phyloP scores from a whole-genome alignment of 2,797 vertebrate genomes.

The Malurus leucopterus region DNA sequence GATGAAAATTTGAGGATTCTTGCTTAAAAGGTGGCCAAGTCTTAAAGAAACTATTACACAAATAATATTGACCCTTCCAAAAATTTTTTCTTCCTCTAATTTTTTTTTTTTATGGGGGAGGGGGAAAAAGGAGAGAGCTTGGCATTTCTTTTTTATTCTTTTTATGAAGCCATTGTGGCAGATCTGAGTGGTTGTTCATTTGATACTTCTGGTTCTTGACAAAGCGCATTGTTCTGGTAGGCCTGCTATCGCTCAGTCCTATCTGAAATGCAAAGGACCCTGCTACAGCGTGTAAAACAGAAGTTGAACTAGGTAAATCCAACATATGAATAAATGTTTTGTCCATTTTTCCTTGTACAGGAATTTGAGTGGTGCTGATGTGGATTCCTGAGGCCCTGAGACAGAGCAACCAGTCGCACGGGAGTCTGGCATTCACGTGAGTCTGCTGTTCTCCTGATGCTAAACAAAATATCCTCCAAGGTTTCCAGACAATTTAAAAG shows the following conservation, averaged over 20 bases:
- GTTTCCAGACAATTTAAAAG: not conserved
- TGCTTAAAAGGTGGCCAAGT: not conserved
- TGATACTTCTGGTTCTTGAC: not conserved
- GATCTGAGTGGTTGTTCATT: not conserved
- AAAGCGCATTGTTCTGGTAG: not conserved
- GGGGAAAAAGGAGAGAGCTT: no score
- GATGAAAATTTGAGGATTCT: not conserved
- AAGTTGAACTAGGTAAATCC: not conserved
- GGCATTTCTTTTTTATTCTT: not conserved
- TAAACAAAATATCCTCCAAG: not conserved
- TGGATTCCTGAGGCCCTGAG: not conserved
- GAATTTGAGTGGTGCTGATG: not conserved
- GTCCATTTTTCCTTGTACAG: not conserved
- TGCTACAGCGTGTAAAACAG: not conserved
- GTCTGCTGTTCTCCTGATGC: not conserved
- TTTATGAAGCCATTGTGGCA: not conserved
- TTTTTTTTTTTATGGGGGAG: fast-evolving
- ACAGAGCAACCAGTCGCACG: not conserved
- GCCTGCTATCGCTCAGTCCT: not conserved
- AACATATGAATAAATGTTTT: not conserved
- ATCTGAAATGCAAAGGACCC: not conserved
- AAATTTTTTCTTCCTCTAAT: not conserved
- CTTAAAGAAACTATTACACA: not conserved
- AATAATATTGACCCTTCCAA: not conserved
- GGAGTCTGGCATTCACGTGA: not conserved